These are phyloP conservation scores for Machaerirhynchus nigripectus DNA, from an alignment of 2,113 vertebrate species.

Conservation along the genomic window DNA sequence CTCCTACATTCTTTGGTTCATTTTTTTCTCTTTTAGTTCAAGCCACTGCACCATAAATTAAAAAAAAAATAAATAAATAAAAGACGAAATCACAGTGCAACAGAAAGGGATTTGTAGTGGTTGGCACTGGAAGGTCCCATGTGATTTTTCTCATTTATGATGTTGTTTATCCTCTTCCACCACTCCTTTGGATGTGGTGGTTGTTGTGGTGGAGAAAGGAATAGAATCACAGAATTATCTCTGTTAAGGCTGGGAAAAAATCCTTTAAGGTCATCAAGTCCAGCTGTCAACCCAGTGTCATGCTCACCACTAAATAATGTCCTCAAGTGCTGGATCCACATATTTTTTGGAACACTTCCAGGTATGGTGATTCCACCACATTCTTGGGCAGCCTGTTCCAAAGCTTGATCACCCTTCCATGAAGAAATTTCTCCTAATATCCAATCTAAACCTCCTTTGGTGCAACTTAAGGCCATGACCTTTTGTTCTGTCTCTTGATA, in stretches of 20 bases:
- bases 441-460: background rate
- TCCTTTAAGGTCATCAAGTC: background rate
- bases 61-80: too few relatives aligned
- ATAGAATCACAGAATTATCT: background rate
- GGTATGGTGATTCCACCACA: background rate
- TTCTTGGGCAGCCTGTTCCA: background rate
- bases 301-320: background rate
- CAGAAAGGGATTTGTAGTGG: background rate
- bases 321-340: background rate
- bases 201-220: background rate
- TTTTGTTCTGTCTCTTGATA: background rate
- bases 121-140: accelerated
- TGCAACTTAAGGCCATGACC: accelerated
- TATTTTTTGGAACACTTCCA: background rate
- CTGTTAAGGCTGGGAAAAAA: background rate
- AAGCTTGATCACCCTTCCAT: too few relatives aligned
- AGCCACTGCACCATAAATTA: background rate
- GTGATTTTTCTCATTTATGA: background rate
- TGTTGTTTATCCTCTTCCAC: background rate
- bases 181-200: background rate
- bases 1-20: background rate
- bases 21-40: background rate
- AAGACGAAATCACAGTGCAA: background rate
- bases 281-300: background rate
- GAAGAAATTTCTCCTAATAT: background rate